Conservation (phyloP, 2,888 invertebrate species). For the Drosophila infuscata region DNA sequence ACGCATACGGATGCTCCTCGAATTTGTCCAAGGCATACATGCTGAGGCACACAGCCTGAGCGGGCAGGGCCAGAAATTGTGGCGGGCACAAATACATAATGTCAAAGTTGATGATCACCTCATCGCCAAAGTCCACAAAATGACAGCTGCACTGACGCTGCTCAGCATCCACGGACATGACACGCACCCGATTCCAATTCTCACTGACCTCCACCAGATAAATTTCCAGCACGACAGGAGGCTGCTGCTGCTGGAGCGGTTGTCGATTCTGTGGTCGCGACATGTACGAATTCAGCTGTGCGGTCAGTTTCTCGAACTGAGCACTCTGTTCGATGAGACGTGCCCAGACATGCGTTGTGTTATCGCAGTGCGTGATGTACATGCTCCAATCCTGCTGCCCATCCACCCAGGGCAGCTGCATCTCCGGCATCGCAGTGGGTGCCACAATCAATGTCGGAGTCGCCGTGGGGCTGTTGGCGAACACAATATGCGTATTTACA, state of each 20-base stretch:
- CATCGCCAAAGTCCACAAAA: constrained; percentile 92
- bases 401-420: constrained; percentile 76
- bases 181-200: constrained; percentile 87
- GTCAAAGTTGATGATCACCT: constrained; percentile 86
- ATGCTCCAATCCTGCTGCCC: constrained; percentile 86
- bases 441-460: background rate
- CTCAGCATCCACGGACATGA: constrained; percentile 85
- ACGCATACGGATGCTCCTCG: constrained; percentile 84
- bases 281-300: constrained; percentile 86
- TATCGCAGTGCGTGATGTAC: constrained; percentile 87
- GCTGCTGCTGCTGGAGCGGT: constrained; percentile 53
- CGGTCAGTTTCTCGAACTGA: constrained; percentile 86
- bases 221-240: constrained; percentile 74
- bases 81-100: constrained; percentile 87
- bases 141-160: constrained; percentile 87
- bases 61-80: constrained; percentile 88
- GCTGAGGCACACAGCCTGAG: constrained; percentile 90
- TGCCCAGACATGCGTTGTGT: constrained; percentile 89
- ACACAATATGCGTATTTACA: constrained; percentile 74
- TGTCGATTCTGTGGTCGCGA: constrained; percentile 64
- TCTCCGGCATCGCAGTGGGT: constrained; percentile 36
- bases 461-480: constrained; percentile 68
- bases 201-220: constrained; percentile 85
- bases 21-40: constrained; percentile 90
- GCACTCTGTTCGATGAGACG: constrained; percentile 88